A percentile compares a stretch with the other conserved stretches of the same genome.
These are phyloP conservation scores for Papilio polyxenes DNA, from an alignment of 1,140 invertebrate species.

Conservation along the genomic window DNA sequence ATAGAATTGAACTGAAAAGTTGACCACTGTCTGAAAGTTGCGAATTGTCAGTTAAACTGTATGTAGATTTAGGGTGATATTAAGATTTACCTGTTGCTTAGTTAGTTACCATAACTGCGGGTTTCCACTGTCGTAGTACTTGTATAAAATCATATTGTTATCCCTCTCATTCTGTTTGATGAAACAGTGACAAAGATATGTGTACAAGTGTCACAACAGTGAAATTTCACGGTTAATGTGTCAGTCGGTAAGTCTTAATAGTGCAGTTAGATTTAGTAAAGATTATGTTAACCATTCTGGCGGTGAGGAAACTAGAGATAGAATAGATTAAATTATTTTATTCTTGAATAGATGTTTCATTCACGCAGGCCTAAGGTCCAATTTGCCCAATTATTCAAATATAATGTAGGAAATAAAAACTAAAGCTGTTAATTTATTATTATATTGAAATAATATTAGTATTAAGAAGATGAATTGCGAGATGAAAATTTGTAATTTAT, in stretches of 20 bases:
- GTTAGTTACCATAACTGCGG: constrained; percentile 26
- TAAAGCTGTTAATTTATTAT: constrained; percentile 17
- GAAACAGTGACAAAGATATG: not conserved
- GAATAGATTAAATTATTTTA: constrained; percentile 18
- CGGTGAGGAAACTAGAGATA: constrained; percentile 16
- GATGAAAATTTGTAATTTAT: constrained; percentile 22
- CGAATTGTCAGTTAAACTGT: constrained; percentile 69
- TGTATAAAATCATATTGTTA: not conserved
- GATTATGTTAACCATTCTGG: constrained; percentile 29
- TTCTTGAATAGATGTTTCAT: constrained; percentile 13
- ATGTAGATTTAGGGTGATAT: constrained; percentile 39
- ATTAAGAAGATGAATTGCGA: not conserved
- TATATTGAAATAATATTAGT: constrained; percentile 10
- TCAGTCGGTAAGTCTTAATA: not conserved
- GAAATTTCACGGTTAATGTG: constrained; percentile 1
- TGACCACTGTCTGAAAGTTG: constrained; percentile 53
- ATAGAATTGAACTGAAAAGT: constrained; percentile 21
- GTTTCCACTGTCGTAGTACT: not conserved
- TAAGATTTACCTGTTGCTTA: constrained; percentile 37
- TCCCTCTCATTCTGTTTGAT: not conserved
- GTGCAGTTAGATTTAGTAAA: constrained; percentile 28
- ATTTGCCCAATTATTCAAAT: not conserved
- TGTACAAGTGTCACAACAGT: not conserved
- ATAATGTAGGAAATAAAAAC: not conserved
- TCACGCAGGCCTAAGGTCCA: constrained; percentile 24